These are phyloP conservation scores for Leptothorax acervorum DNA, from an alignment of 2,888 invertebrate genomes.

Conservation along the genomic window DNA sequence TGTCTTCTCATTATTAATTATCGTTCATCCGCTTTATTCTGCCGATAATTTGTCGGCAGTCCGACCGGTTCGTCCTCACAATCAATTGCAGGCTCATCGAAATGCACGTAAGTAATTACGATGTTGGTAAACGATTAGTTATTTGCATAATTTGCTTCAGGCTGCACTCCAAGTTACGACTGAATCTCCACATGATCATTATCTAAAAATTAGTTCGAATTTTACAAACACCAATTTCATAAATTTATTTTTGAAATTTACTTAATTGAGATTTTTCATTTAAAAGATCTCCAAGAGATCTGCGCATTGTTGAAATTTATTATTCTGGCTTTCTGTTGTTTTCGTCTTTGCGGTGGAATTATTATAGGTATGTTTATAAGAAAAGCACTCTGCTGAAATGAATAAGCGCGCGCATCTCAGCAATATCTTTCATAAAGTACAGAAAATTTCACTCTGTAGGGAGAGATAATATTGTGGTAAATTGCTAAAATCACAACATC, in stretches of 20 bases:
- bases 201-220: background rate
- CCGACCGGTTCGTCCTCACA: conserved; percentile 50
- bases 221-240: background rate
- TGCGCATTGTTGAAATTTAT: background rate
- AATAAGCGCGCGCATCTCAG: conserved; percentile 45
- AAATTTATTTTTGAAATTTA: background rate
- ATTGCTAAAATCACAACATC: conserved; percentile 60
- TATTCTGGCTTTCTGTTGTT: background rate
- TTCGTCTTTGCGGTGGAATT: background rate
- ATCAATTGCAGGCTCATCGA: conserved; percentile 39
- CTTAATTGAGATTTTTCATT: background rate
- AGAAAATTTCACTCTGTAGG: conserved; percentile 60
- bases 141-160: conserved; percentile 44
- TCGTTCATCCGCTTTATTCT: conserved; percentile 55
- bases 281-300: background rate
- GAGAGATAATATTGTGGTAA: conserved; percentile 64
- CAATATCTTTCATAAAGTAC: conserved; percentile 45
- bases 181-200: background rate
- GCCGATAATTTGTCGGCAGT: conserved; percentile 33
- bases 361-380: background rate
- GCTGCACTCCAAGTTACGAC: conserved; percentile 12
- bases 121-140: conserved; percentile 43
- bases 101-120: conserved; percentile 40
- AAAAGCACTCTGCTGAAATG: conserved; percentile 18
- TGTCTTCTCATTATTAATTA: conserved; percentile 65